Conservation (phyloP, 2,888 invertebrate genomes). For the Miltochrista miniata region DNA sequence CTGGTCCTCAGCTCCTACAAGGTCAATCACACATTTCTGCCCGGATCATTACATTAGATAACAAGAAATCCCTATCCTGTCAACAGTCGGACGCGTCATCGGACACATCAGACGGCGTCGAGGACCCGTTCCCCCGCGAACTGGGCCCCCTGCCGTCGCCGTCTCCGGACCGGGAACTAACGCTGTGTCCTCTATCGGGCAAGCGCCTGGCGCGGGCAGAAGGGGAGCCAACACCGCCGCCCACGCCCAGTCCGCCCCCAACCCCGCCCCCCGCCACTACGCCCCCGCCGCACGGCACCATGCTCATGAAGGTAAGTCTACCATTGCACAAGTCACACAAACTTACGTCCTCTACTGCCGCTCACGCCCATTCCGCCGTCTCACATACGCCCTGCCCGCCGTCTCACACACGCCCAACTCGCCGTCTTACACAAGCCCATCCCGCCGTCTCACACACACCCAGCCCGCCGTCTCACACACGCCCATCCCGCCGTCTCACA, state of each 20-base stretch:
- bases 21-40: no score
- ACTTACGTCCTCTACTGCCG: no score
- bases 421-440: no score
- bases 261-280: conserved; percentile 44
- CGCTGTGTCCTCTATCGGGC: conserved; percentile 83
- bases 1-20: no score
- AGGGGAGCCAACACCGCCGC: conserved; percentile 84
- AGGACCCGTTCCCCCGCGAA: conserved; percentile 84
- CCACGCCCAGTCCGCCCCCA: conserved; percentile 75
- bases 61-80: no score
- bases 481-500: no score
- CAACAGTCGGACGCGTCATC: conserved; percentile 66
- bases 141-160: conserved; percentile 79
- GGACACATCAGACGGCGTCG: conserved; percentile 84
- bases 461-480: no score
- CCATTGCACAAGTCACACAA: not conserved
- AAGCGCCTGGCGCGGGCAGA: conserved; percentile 83
- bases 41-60: no score
- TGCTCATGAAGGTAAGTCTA: conserved; percentile 70
- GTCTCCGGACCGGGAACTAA: conserved; percentile 87
- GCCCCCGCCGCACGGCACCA: conserved; percentile 48
- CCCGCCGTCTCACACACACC: no score
- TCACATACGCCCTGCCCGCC: no score
- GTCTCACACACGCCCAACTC: no score
- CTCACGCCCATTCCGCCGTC: no score